phyloP scores from a whole-genome alignment of 2,797 vertebrate genomes.

The Phoxinus dragarum region DNA sequence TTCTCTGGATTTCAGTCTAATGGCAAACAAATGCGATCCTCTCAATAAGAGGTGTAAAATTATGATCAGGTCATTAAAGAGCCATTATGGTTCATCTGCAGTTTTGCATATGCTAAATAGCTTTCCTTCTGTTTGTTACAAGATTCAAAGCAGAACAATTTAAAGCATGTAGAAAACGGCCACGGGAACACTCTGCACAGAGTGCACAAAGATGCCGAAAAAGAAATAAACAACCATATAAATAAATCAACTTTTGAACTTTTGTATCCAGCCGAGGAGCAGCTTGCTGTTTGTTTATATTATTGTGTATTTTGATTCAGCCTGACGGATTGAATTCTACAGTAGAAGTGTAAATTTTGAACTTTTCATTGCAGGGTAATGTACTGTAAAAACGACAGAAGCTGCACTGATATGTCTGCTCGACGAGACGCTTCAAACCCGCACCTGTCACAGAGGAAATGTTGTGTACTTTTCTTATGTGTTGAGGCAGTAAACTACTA shows the following conservation, averaged over 20 bases:
- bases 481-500: neutral
- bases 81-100: slow-evolving; percentile 16
- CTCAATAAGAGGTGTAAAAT: slow-evolving; percentile 17
- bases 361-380: slow-evolving; percentile 19
- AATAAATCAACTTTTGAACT: neutral
- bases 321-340: neutral
- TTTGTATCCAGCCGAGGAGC: slow-evolving; percentile 4
- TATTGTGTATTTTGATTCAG: neutral
- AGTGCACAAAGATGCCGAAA: neutral
- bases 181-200: neutral
- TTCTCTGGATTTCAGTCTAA: slow-evolving; percentile 29
- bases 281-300: slow-evolving; percentile 30
- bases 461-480: neutral
- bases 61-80: slow-evolving; percentile 33
- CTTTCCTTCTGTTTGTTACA: neutral
- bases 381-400: slow-evolving; percentile 36
- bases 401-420: slow-evolving; percentile 15
- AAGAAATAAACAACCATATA: neutral
- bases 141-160: neutral
- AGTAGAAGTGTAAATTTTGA: neutral
- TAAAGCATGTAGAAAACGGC: neutral
- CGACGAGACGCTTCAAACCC: neutral
- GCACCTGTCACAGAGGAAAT: neutral
- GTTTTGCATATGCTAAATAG: neutral
- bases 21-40: slow-evolving; percentile 30